Conservation (phyloP, 2,113 vertebrate species). For the Bubalus kerabau region DNA sequence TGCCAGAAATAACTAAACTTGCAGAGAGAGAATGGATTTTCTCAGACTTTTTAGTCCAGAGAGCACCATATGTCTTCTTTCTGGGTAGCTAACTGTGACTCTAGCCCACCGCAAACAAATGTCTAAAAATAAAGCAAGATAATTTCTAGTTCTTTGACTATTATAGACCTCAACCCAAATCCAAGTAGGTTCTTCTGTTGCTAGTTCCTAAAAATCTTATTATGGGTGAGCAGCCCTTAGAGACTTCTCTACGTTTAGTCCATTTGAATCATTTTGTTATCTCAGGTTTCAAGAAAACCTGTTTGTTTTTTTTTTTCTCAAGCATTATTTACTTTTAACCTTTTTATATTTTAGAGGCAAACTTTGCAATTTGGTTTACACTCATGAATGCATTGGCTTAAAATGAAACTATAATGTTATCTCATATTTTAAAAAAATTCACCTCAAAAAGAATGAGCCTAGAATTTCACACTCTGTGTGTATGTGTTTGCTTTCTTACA, state of each 20-base stretch:
- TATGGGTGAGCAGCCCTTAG: not conserved
- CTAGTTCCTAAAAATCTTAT: not conserved
- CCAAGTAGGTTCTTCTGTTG: not conserved
- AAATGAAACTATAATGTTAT: not conserved
- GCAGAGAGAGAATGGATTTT: not conserved
- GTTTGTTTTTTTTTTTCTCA: not conserved
- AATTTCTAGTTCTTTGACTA: not conserved
- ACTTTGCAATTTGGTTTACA: not conserved
- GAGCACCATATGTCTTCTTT: not conserved
- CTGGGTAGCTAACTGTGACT: not conserved
- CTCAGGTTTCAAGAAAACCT: not conserved
- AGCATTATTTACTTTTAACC: not conserved
- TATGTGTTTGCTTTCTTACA: not conserved
- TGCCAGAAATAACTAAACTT: not conserved
- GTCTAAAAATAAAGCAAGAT: not conserved
- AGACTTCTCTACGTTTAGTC: not conserved
- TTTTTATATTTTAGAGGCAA: not conserved
- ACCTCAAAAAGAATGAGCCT: not conserved
- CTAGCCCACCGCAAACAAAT: not conserved
- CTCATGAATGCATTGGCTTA: not conserved
- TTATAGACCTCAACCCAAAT: not conserved
- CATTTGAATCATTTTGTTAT: not conserved
- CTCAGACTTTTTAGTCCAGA: not conserved
- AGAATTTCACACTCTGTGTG: not conserved
- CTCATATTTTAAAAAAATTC: not conserved